Conservation (phyloP, 2,113 vertebrate genomes). For the Tragelaphus strepsiceros region DNA sequence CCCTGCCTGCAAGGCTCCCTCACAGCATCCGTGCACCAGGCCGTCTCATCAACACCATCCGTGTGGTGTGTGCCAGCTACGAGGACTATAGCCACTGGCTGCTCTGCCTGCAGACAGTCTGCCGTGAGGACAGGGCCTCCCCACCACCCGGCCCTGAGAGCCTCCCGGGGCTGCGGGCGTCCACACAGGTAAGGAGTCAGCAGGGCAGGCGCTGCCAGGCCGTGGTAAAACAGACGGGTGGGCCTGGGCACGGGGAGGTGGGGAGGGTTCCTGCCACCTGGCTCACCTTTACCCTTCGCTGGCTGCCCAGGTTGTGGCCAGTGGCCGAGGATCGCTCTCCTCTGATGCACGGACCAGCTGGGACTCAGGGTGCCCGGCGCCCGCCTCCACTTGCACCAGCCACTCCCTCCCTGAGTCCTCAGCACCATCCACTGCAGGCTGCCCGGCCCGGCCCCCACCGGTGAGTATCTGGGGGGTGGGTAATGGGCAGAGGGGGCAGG, state of each 20-base stretch:
- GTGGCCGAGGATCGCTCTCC: constrained; percentile 62
- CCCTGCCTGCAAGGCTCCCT: not conserved
- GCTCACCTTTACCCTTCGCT: not conserved
- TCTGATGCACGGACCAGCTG: constrained; percentile 71
- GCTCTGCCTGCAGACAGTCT: constrained; percentile 75
- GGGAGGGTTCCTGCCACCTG: not conserved
- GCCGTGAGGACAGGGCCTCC: constrained; percentile 61
- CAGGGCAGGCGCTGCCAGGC: not conserved
- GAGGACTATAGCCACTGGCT: constrained; percentile 82
- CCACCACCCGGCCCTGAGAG: constrained; percentile 76
- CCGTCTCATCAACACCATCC: constrained; percentile 82
- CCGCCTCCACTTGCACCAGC: constrained; percentile 53
- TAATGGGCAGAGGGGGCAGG: fast-evolving
- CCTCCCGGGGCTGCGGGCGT: constrained; percentile 59
- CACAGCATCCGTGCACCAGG: constrained; percentile 60
- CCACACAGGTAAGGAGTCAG: constrained; percentile 68
- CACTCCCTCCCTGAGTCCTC: constrained; percentile 58
- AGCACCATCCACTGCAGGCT: not conserved
- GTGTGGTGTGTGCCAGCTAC: constrained; percentile 80
- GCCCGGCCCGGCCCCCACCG: constrained; percentile 83
- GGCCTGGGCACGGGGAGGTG: fast-evolving
- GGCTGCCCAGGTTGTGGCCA: constrained; percentile 50
- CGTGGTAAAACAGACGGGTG: fast-evolving
- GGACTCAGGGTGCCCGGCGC: constrained; percentile 51
- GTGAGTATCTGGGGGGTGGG: constrained; percentile 77